Percentiles rank a stretch among this genome's conserved stretches.
Conservation (phyloP, 2,888 invertebrate genomes). For the Ctena decussata region DNA sequence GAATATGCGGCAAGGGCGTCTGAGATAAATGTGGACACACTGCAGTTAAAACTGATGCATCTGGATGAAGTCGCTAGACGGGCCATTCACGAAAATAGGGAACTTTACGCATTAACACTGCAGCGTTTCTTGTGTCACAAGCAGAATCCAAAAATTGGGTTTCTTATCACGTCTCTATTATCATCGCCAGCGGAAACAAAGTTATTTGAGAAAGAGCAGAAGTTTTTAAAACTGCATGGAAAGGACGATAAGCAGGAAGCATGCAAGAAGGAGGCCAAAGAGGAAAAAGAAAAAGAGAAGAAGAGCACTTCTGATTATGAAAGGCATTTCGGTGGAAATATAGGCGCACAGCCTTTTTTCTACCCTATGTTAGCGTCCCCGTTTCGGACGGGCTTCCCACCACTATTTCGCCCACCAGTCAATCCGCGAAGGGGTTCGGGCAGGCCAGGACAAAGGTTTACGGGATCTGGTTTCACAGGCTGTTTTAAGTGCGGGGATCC, state of each 20-base stretch:
- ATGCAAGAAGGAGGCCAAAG: not conserved
- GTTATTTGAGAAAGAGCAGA: constrained; percentile 27
- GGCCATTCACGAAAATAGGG: not conserved
- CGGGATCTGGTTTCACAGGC: not conserved
- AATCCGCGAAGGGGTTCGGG: too few species aligned
- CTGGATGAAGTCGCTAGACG: constrained; percentile 21
- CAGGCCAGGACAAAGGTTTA: not conserved
- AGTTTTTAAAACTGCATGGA: constrained; percentile 21
- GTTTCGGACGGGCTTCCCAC: too few species aligned
- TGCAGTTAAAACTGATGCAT: constrained; percentile 30
- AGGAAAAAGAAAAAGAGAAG: not conserved
- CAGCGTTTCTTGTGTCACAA: not conserved
- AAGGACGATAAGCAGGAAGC: not conserved
- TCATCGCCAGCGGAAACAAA: not conserved
- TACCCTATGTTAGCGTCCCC: too few species aligned
- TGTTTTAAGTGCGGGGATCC: constrained; percentile 18
- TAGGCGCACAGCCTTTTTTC: too few species aligned
- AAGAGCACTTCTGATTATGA: too few species aligned
- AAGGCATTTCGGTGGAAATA: too few species aligned
- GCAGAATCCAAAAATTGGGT: not conserved
- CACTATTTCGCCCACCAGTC: too few species aligned
- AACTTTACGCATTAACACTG: not conserved
- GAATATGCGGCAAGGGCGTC: constrained; percentile 18
- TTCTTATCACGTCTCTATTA: constrained; percentile 9
- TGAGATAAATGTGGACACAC: constrained; percentile 20